Evolutionary conservation across 92 coral and sea anemone genomes (phyloP).

Genomic region (Pocillopora meandrina): DNA sequence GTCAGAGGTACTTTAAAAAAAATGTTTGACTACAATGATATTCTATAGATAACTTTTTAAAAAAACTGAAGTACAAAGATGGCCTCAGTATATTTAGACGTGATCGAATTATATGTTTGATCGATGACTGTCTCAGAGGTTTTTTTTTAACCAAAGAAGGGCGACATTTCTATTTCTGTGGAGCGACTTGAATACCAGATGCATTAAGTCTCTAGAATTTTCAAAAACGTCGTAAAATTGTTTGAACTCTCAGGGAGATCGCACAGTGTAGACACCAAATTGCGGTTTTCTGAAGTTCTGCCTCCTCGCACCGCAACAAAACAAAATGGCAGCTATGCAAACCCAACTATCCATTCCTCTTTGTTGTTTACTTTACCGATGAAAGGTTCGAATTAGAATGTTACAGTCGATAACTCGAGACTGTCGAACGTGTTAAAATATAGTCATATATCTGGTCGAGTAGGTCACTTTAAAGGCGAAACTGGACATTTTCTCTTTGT

Average conservation of each 20-base stretch:
- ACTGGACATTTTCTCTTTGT: not conserved
- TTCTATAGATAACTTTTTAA: no score
- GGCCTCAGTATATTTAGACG: no score
- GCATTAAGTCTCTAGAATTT: not conserved
- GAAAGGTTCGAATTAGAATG: constrained; percentile 42
- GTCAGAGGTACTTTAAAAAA: no score
- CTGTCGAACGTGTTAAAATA: not conserved
- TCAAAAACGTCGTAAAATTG: not conserved
- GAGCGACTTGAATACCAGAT: no score
- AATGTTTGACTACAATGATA: no score
- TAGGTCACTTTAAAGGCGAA: not conserved
- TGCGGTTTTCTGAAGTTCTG: constrained; percentile 21
- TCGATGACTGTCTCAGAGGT: no score
- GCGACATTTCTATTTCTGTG: no score
- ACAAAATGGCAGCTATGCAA: constrained; percentile 12
- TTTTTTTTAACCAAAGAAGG: no score
- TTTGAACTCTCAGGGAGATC: not conserved
- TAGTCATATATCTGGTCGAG: not conserved
- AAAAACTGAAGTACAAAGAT: no score
- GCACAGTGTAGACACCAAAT: not conserved
- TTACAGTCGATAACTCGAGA: constrained; percentile 20
- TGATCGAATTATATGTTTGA: no score
- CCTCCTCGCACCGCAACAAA: constrained; percentile 20
- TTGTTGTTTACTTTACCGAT: constrained; percentile 26
- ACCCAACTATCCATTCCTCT: constrained; percentile 7